Evolutionary conservation across 35 echinoderm and acorn worm genomes (phyloP).

Genomic region (Lytechinus pictus): DNA sequence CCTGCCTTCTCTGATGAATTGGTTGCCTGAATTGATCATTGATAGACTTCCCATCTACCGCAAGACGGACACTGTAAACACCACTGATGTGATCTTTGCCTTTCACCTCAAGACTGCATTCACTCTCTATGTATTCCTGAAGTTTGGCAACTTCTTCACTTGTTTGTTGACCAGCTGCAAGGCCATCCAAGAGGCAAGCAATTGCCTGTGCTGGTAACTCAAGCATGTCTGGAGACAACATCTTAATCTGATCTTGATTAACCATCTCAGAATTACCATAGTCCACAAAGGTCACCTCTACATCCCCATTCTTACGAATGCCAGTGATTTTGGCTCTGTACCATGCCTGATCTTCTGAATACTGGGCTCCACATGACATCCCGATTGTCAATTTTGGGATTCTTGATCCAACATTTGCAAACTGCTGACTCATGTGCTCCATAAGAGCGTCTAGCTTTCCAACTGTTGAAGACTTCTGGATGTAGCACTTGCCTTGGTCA

Average conservation of each 20-base stretch:
- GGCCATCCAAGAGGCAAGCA: conserved; percentile 62
- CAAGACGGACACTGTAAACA: conserved; percentile 2
- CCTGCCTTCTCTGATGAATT: neutral
- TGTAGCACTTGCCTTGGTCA: neutral
- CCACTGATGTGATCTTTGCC: conserved; percentile 9
- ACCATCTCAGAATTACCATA: conserved; percentile 86
- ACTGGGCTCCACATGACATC: conserved; percentile 78
- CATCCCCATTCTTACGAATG: conserved; percentile 60
- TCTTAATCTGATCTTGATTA: conserved; percentile 32
- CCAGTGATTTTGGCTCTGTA: conserved; percentile 83
- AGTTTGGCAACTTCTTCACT: conserved; percentile 56
- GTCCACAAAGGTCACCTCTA: conserved; percentile 80
- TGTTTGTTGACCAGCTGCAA: conserved; percentile 39
- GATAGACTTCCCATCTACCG: conserved; percentile 35
- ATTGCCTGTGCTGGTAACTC: conserved; percentile 70
- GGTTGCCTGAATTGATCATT: conserved; percentile 25
- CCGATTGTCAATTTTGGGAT: conserved; percentile 34
- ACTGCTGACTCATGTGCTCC: conserved; percentile 33
- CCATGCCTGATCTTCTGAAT: conserved; percentile 79
- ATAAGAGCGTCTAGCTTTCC: conserved; percentile 29
- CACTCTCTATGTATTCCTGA: conserved; percentile 32
- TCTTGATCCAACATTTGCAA: neutral
- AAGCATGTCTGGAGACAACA: conserved; percentile 59
- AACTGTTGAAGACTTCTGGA: conserved; percentile 29
- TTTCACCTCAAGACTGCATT: conserved; percentile 29